Base-by-base conservation (phyloP, 2,113 vertebrate genomes). In the Rhadina sibilatrix region DNA sequence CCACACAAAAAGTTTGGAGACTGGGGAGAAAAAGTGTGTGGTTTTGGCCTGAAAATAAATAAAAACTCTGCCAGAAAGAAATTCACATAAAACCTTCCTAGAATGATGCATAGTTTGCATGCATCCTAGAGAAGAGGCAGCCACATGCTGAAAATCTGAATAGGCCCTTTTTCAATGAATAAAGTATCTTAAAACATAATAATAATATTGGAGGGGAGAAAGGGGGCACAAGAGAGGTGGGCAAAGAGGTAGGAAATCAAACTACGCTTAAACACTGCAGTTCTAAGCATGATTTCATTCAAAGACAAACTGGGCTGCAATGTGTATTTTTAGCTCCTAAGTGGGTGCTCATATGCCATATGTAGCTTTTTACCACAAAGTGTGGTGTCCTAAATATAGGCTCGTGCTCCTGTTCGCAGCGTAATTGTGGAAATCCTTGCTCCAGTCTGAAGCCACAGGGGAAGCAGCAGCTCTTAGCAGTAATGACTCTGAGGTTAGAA, bases 391-490 rank as follows among this genome's bases (percentile, higher is more conserved):
- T 97, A 98, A 97, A 97, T 95, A 97, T 96, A 97, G 96, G 86
- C 59, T 83, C 3, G 0, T 82, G 76, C 89, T 96, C 95, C 94
- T 95, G 95, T 90, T 97, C 93, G 74, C 61, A 57, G 90, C 46
- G 5, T 95, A 98, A 97, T 97, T 97, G 96, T 97, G 97, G 96
- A 97, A 97, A 97, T 95, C 90, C 94, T 81, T 82, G 76, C 93
- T 94, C 65, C 72, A 90, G 84, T 53, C 80, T 46, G 72, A 97
- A 97, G 82, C 97, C 97, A 97, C 96, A 96, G 88, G 90, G 91
- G 95, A 95, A 71, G 63, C 80, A 47, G 65, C 64, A 97, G 83
- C 76, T 91, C 90, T 93, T 93, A 89, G 63, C 90, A 92, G 93
- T 87, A 91, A 52, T 68, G 65, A 81, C 72, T 95, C 69, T 85